Base-by-base conservation (phyloP, 2,113 vertebrate species). In the Tauraco erythrolophus region DNA sequence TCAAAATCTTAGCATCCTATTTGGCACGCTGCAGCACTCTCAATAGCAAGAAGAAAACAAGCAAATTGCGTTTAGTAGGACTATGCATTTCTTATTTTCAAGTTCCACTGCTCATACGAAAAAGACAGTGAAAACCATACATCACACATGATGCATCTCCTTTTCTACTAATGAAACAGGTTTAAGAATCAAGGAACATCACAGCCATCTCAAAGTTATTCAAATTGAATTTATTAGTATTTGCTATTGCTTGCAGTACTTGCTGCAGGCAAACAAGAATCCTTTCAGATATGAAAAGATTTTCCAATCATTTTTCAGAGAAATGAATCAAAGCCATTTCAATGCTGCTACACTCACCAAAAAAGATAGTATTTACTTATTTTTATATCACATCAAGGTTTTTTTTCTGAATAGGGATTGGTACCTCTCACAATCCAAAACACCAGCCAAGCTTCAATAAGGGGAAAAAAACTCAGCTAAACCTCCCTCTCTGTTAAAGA, bases 291-390 rank as follows among this genome's bases (percentile, higher is more conserved):
- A 54, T 21, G 24, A 83, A 65, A 83, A 88, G 3, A 13, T n/a
- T 92, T 88, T 84, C 33, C 30, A 46, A 83, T 37, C 0, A 41
- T 71, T 88, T 95, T 56, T 77, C 60, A 62, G 35, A 82, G 11
- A 68, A 88, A 91, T 53, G 3, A 88, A 93, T 61, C 23, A 94
- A 93, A 89, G n/a, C 37, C 61, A 75, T 71, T 91, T 89, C 74
- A 93, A 45, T 87, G 39, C 21, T 56, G 35, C 15, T 80, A 58
- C 56, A 83, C 8, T 70, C 48, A 86, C 50, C 50, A 62, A 41
- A 60, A 77, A 57, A 48, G 10, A 41, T 10, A 56, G 4, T 16
- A 81, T 56, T 14, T 76, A 53, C 27, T 41, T 64, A 41, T 54
- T 95, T 94, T 58, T 70, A 22, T 62, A 53, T 56, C 50, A 43